These are phyloP conservation scores for Catalaphyllia jardinei DNA, from an alignment of 64 coral and sea anemone species.

Conservation along the genomic window DNA sequence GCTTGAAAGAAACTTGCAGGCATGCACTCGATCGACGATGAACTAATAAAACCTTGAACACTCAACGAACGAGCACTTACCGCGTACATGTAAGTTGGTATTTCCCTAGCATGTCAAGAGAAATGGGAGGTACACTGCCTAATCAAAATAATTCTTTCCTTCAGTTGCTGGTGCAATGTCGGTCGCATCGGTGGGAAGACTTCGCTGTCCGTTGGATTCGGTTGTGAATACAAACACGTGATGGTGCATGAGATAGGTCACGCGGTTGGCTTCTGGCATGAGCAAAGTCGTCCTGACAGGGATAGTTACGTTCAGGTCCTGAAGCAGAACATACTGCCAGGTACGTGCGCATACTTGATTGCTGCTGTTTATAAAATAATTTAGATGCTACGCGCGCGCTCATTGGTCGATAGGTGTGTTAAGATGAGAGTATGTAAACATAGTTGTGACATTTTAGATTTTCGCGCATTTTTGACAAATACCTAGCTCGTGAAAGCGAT, in stretches of 20 bases:
- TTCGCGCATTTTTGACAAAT: not conserved
- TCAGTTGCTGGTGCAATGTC: slow-evolving; percentile 70
- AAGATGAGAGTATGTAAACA: not conserved
- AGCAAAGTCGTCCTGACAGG: slow-evolving; percentile 61
- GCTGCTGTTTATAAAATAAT: not conserved
- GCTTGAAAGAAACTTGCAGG: too few relatives aligned
- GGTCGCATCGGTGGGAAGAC: slow-evolving; percentile 54
- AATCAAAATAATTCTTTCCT: not conserved
- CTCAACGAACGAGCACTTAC: too few relatives aligned
- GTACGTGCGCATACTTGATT: not conserved
- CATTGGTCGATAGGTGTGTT: not conserved
- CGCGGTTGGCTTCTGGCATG: slow-evolving; percentile 72
- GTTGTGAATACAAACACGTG: slow-evolving; percentile 62
- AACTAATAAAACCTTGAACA: too few relatives aligned
- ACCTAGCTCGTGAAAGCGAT: not conserved
- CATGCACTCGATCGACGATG: too few relatives aligned
- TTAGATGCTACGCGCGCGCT: not conserved
- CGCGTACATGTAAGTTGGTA: too few relatives aligned
- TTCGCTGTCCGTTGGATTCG: slow-evolving; percentile 49
- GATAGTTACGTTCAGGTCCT: slow-evolving; percentile 50
- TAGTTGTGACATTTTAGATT: too few relatives aligned
- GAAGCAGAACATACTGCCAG: slow-evolving; percentile 50
- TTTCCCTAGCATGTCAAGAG: too few relatives aligned
- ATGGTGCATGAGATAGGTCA: slow-evolving; percentile 78
- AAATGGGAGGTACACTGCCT: too few relatives aligned